These are phyloP conservation scores for Lemur catta DNA, from an alignment of 2,797 vertebrate species.

Conservation along the genomic window DNA sequence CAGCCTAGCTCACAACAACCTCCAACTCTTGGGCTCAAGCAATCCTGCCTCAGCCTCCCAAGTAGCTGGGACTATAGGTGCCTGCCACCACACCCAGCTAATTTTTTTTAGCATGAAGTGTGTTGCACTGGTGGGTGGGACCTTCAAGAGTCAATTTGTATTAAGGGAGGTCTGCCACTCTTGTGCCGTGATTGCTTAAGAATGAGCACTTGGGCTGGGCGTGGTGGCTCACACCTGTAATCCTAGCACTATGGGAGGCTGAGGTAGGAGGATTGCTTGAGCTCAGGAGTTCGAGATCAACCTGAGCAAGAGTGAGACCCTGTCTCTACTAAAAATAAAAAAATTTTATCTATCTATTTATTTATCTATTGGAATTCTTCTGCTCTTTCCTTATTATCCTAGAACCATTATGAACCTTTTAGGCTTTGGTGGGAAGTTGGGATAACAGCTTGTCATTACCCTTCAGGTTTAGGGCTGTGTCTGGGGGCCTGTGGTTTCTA, in stretches of 20 bases:
- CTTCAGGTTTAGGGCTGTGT: neutral
- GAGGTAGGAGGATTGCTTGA: too few species aligned
- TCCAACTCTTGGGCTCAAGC: too few species aligned
- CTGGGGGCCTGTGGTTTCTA: slow-evolving; percentile 13
- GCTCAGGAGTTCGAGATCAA: too few species aligned
- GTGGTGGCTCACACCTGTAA: too few species aligned
- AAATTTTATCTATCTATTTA: too few species aligned
- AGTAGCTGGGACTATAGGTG: too few species aligned
- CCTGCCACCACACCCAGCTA: too few species aligned
- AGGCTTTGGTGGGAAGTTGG: neutral
- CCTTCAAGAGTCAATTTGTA: neutral
- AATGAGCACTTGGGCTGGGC: neutral
- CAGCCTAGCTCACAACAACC: too few species aligned
- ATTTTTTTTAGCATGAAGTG: neutral
- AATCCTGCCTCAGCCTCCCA: too few species aligned
- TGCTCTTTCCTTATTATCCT: neutral
- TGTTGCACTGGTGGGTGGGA: neutral
- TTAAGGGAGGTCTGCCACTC: neutral
- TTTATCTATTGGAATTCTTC: neutral
- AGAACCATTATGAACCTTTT: neutral
- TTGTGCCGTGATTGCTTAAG: neutral
- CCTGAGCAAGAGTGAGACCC: too few species aligned
- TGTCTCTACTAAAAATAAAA: too few species aligned
- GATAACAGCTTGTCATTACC: neutral
- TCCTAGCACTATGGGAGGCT: too few species aligned